A percentile compares a stretch with the other conserved stretches of the same genome.
Evolutionary conservation across 1,140 invertebrate species (phyloP).

Genomic region (Liolophura sinensis): DNA sequence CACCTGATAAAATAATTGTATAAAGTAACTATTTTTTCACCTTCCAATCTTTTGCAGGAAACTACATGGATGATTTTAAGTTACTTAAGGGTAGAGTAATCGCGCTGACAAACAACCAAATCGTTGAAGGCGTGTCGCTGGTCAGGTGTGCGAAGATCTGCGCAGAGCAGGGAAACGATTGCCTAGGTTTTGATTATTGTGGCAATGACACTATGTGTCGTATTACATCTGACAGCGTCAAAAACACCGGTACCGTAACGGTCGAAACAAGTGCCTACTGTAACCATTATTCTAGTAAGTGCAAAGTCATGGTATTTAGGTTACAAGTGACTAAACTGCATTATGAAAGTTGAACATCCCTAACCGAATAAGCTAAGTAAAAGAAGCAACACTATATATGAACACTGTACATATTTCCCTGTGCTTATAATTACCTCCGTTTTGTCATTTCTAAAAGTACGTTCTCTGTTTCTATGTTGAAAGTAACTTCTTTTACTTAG

Average conservation of each 20-base stretch:
- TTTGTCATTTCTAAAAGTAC: too few relatives aligned
- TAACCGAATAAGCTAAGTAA: background rate
- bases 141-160: slow-evolving; percentile 43
- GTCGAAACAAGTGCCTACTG: slow-evolving; percentile 32
- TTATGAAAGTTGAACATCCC: background rate
- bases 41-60: slow-evolving; percentile 23
- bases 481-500: too few relatives aligned
- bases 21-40: background rate
- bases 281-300: slow-evolving; percentile 41
- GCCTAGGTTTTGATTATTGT: slow-evolving; percentile 45
- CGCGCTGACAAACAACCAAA: slow-evolving; percentile 26
- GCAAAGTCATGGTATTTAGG: background rate
- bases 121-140: slow-evolving; percentile 27
- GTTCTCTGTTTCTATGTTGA: too few relatives aligned
- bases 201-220: slow-evolving; percentile 35
- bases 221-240: slow-evolving; percentile 24
- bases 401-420: too few relatives aligned
- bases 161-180: slow-evolving; percentile 31
- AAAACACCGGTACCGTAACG: slow-evolving; percentile 30
- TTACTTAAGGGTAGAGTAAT: slow-evolving; percentile 20
- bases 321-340: background rate
- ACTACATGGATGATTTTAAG: slow-evolving; percentile 39
- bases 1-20: too few relatives aligned
- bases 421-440: too few relatives aligned
- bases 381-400: too few relatives aligned